A percentile compares a stretch with the other conserved stretches of the same genome.
Conservation (phyloP, 2,797 vertebrate genomes). For the Lophius americanus region DNA sequence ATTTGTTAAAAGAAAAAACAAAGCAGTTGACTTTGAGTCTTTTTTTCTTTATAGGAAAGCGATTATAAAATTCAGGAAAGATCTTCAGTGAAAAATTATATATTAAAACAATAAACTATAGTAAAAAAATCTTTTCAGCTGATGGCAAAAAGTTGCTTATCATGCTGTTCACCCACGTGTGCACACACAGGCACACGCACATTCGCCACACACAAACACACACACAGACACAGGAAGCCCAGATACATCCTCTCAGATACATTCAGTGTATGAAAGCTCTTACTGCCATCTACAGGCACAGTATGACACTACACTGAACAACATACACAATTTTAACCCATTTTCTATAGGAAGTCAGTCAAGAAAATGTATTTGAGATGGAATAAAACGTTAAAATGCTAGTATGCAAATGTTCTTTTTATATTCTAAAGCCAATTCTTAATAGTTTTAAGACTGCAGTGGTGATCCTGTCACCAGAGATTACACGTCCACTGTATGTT, state of each 20-base stretch:
- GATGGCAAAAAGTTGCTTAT: not conserved
- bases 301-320: slow-evolving; percentile 25
- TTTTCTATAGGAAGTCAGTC: too few species aligned
- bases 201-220: not conserved
- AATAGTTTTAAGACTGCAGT: not conserved
- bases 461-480: not conserved
- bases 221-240: not conserved
- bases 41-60: slow-evolving; percentile 4
- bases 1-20: slow-evolving; percentile 6
- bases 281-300: slow-evolving; percentile 77
- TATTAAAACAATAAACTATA: not conserved
- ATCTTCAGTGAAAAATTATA: not conserved
- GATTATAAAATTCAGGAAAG: slow-evolving; percentile 16
- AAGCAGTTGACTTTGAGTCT: not conserved
- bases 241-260: not conserved
- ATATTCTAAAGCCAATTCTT: not conserved
- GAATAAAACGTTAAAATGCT: not conserved
- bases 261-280: slow-evolving; percentile 40
- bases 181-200: not conserved
- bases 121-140: not conserved
- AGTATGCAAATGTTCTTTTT: not conserved
- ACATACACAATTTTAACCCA: not conserved
- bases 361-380: too few species aligned
- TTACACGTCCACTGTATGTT: not conserved
- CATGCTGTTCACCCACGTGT: slow-evolving; percentile 1